Evolutionary conservation across 2,797 vertebrate genomes (phyloP).

Genomic region (Cygnus olor): DNA sequence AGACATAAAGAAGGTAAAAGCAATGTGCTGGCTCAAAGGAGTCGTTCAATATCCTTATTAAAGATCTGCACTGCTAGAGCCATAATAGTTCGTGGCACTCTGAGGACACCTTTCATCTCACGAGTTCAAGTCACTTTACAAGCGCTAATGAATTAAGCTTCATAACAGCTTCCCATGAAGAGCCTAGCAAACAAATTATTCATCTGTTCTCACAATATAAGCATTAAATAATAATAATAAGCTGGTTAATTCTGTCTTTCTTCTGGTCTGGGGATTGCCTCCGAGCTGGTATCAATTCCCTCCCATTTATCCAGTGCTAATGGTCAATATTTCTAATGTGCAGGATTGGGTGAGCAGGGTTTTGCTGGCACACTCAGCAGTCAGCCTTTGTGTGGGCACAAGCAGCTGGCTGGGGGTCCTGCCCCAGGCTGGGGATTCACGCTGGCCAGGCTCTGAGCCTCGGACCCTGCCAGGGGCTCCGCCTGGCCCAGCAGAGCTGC

Average conservation of each 20-base stretch:
- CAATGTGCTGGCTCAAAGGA: slow-evolving; percentile 48
- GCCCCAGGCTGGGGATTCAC: not conserved
- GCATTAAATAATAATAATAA: slow-evolving; percentile 64
- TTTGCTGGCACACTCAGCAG: not conserved
- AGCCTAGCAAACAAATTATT: slow-evolving; percentile 19
- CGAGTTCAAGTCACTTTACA: slow-evolving; percentile 28
- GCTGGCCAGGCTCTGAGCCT: not conserved
- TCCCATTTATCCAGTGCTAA: not conserved
- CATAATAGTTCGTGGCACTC: slow-evolving; percentile 31
- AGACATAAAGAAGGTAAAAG: slow-evolving; percentile 40
- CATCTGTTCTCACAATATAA: slow-evolving; percentile 3
- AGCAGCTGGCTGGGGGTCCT: not conserved
- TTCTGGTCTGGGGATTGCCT: not conserved
- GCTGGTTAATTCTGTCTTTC: slow-evolving; percentile 39
- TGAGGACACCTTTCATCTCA: slow-evolving; percentile 61
- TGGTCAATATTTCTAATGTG: not conserved
- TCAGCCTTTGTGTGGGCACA: not conserved
- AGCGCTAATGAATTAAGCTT: slow-evolving; percentile 57
- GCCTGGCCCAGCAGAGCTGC: not conserved
- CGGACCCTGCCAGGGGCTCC: not conserved
- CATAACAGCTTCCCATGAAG: slow-evolving; percentile 13
- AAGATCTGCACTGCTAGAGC: slow-evolving; percentile 3
- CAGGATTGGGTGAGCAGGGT: not conserved
- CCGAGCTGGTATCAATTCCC: not conserved
- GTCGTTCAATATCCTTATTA: slow-evolving; percentile 46